Base-by-base conservation (phyloP, 2,888 invertebrate genomes). In the Apoderus coryli region DNA sequence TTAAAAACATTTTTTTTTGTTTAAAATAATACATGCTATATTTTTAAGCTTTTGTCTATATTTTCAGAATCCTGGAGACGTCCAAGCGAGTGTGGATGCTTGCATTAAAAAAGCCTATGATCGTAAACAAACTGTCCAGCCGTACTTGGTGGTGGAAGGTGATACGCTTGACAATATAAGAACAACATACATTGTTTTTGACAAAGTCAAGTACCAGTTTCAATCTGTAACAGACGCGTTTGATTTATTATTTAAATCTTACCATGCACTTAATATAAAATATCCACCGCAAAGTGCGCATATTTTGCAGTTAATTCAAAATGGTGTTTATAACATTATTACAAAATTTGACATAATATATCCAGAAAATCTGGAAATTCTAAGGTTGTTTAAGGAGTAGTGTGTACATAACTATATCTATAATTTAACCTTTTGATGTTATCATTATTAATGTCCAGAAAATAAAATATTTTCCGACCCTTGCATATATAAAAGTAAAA, bases 201-300 rank as follows among this genome's bases (percentile, higher is more conserved):
- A 33, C 19, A 13, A 33, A 23, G 3, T 33, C n/a, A 28, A 29
- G 10, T 33, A 29, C 10, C 15, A 29, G 3, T 33, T 28, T 10
- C 4, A n/a, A 3, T 11, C 3, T 12, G 12, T 22, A n/a, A 19
- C 11, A 9, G 16, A 22, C 15, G 33, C 33, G 4, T 16, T 33
- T 19, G 33, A 33, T 16, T 3, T 29, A 2, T 14, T 13, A 6
- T 29, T 29, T 16, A 33, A 33, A 22, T 16, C 14, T 2, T 33
- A 5, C 13, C 19, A 29, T 4, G 33, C 14, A 11, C 10, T 33
- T 2, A 16, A 24, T 16, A 22, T 16, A 2, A 24, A 23, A 15
- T 33, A 33, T 24, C 33, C 33, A 11, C 2, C n/a, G 2, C 24
- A 26, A 15, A 13, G 12, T 6, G 25, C 10, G 6, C 33, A 33